phyloP scores from a whole-genome alignment of 2,797 vertebrate species.

The Pangasius larnaudii region DNA sequence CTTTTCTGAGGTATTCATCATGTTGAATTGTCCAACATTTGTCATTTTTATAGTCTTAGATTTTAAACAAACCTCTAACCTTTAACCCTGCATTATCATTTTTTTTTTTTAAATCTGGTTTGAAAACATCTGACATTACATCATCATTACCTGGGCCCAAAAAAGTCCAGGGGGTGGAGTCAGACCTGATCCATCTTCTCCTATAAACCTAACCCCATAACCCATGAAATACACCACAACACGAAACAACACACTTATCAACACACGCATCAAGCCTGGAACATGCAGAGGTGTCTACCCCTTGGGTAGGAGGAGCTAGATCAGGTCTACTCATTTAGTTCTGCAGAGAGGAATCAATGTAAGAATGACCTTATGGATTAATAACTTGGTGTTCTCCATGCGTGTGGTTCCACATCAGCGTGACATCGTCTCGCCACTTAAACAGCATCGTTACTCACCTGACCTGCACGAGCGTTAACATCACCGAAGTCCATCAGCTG shows the following conservation, averaged over 20 bases:
- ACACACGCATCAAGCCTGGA: too few relatives aligned
- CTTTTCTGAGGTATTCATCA: too few relatives aligned
- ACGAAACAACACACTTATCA: too few relatives aligned
- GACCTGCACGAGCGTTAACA: conserved; percentile 84
- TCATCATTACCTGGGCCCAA: too few relatives aligned
- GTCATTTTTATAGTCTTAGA: not conserved
- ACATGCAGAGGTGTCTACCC: too few relatives aligned
- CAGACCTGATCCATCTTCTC: not conserved
- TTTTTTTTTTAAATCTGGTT: too few relatives aligned
- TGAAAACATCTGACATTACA: not conserved
- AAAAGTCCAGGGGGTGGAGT: not conserved
- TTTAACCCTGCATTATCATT: too few relatives aligned
- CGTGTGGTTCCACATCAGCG: not conserved
- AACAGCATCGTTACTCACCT: conserved; percentile 67
- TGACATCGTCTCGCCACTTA: not conserved
- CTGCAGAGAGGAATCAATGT: not conserved
- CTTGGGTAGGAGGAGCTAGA: not conserved
- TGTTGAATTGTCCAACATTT: not conserved
- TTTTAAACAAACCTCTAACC: too few relatives aligned
- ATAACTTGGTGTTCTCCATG: not conserved
- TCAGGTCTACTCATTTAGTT: not conserved
- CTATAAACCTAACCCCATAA: too few relatives aligned
- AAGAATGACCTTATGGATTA: not conserved
- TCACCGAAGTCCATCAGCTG: conserved; percentile 85
- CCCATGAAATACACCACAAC: too few relatives aligned